Evolutionary conservation across 2,797 vertebrate genomes (phyloP), one percentile per base, ranked within the genome.

Genomic region (Loris lydekkerianus): DNA sequence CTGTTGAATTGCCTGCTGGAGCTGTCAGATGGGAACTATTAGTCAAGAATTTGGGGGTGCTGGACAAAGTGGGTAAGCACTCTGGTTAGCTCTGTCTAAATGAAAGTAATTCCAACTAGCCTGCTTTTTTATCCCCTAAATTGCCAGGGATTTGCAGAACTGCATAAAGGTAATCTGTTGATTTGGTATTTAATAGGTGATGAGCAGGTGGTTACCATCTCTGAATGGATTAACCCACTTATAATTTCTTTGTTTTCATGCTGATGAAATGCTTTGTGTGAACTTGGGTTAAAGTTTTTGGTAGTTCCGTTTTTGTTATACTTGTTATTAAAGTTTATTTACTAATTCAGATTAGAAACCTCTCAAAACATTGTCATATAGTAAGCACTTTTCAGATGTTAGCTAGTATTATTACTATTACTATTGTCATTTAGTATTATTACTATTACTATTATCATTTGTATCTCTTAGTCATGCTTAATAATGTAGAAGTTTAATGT

Each of bases 401-500:
- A 92, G 70, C 29, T 86, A n/a, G 15, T 67, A 67, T 67, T n/a
- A n/a, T 67, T 65, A 65, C 60, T 89, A 5, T 86, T 91, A 73
- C 69, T 92, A 80, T 56, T 84, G 60, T 14, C 53, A 40, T 77
- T 63, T 49, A 49, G 49, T 49, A 49, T 49, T 49, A 49, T 49
- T 49, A 53, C 49, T 82, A 53, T 69, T 81, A 53, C 18, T 85
- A 4, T 82, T 84, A 60, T 17, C 53, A 40, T 82, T 63, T 88
- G 29, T 94, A 77, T 95, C 18, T 96, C 23, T 82, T 95, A 29
- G 78, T 84, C 72, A 63, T 92, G 56, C 85, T 86, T 94, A 86
- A 73, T 87, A 69, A 83, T 86, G 4, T 80, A 94, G 31, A 97
- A 89, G 31, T 91, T 96, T 93, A 88, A 82, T 91, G 25, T 91